Conservation (phyloP, 2,797 vertebrate species). For the Alfaro cultratus region DNA sequence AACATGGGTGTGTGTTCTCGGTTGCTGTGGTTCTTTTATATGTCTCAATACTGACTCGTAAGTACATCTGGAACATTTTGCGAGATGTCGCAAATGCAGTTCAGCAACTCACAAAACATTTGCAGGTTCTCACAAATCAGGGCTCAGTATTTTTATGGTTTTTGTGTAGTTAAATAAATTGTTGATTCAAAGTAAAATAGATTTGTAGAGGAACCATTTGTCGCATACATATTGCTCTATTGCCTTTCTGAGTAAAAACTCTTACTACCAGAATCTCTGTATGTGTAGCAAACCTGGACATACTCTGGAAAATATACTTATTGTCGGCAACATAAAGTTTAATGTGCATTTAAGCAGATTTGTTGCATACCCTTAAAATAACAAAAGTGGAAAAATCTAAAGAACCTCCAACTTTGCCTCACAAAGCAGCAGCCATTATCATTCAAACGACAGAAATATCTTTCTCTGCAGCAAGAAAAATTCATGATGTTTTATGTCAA, state of each 20-base stretch:
- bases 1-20: not conserved
- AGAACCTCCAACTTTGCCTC: not conserved
- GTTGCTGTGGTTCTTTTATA: not conserved
- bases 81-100: not conserved
- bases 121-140: too few species aligned
- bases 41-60: not conserved
- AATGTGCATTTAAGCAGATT: not conserved
- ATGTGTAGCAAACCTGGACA: not conserved
- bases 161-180: not conserved
- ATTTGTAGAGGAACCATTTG: not conserved
- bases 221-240: not conserved
- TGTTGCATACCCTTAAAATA: not conserved
- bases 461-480: conserved; percentile 8
- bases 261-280: not conserved
- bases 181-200: not conserved
- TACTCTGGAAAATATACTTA: not conserved
- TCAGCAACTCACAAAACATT: not conserved
- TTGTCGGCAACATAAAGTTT: not conserved
- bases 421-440: conserved; percentile 1
- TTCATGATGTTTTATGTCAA: conserved; percentile 42
- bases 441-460: conserved; percentile 5
- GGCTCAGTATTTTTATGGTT: not conserved
- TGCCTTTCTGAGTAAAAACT: not conserved
- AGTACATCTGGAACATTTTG: not conserved
- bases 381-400: not conserved